phyloP scores from a whole-genome alignment of 2,888 invertebrate species.

The Eupithecia subfuscata region DNA sequence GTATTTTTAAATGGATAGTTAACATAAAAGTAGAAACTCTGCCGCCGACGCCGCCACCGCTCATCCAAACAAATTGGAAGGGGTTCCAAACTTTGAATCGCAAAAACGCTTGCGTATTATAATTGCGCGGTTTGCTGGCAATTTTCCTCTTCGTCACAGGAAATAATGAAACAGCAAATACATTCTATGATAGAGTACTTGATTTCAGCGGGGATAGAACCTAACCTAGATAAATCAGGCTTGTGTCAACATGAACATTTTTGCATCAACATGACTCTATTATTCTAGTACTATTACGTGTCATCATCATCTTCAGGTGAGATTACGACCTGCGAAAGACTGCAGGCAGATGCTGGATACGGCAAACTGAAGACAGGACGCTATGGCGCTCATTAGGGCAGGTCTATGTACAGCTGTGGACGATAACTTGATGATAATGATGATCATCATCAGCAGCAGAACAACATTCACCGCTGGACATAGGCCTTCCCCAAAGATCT shows the following conservation, averaged over 20 bases:
- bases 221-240: no score
- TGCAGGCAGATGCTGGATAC: neutral
- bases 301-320: neutral
- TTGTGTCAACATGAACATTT: no score
- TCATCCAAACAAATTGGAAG: slow-evolving; percentile 41
- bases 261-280: no score
- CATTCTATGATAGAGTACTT: neutral
- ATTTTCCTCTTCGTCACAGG: slow-evolving; percentile 51
- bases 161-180: neutral
- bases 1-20: neutral
- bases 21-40: neutral
- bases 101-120: slow-evolving; percentile 31
- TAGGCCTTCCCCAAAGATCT: neutral
- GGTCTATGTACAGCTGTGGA: no score
- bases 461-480: neutral
- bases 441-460: neutral
- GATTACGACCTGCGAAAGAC: neutral
- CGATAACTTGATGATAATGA: no score
- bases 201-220: no score
- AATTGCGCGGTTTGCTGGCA: slow-evolving; percentile 40
- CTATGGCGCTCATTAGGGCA: no score
- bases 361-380: no score
- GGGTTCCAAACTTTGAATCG: slow-evolving; percentile 33
- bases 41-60: neutral
- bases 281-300: no score